A percentile compares a stretch with the other conserved stretches of the same genome.
Conservation (phyloP, 2,797 vertebrate species). For the Eulemur coronatus region DNA sequence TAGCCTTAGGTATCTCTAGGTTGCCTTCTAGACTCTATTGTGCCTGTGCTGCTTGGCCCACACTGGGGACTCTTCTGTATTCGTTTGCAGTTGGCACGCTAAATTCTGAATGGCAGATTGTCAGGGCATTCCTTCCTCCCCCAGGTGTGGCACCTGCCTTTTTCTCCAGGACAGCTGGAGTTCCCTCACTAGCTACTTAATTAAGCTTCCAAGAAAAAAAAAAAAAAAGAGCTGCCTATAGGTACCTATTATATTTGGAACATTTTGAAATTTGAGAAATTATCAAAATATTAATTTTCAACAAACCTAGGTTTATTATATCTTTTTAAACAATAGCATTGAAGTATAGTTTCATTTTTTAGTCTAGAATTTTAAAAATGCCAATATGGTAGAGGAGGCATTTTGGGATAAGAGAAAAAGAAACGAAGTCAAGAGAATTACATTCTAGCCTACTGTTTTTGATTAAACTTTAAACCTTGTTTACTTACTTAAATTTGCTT, state of each 20-base stretch:
- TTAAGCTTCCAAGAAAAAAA: slow-evolving; percentile 3
- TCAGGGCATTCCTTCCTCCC: too few species aligned
- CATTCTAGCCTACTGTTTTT: not conserved
- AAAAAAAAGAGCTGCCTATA: not conserved
- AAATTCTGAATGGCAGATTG: too few species aligned
- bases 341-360: not conserved
- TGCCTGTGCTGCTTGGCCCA: too few species aligned
- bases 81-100: too few species aligned
- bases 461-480: not conserved
- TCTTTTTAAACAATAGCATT: not conserved
- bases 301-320: slow-evolving; percentile 48
- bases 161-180: too few species aligned
- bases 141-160: too few species aligned
- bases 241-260: slow-evolving; percentile 39
- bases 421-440: not conserved
- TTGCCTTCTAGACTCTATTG: too few species aligned
- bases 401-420: not conserved
- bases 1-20: too few species aligned
- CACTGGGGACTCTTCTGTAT: too few species aligned
- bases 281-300: slow-evolving; percentile 35
- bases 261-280: slow-evolving; percentile 26
- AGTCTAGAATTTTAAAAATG: not conserved
- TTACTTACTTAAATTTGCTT: not conserved
- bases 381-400: not conserved
- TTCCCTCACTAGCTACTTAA: too few species aligned